phyloP scores from a whole-genome alignment of 37 sponge, comb jelly and placozoan genomes.

The Petrosia ficiformis region DNA sequence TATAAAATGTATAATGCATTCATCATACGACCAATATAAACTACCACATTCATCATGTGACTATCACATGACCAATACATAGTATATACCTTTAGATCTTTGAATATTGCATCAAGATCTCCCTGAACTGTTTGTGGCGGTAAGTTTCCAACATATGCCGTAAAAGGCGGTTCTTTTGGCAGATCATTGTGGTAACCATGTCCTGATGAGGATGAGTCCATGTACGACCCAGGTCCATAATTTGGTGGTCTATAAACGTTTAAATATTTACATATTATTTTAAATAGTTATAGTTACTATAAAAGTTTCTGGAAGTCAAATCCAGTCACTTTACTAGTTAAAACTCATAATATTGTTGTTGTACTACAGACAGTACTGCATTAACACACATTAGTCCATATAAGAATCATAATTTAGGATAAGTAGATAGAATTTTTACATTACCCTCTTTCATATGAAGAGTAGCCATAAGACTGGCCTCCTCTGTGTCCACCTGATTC shows the following conservation, averaged over 20 bases:
- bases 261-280: background rate
- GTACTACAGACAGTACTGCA: background rate
- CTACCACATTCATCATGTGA: background rate
- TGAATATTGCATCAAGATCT: constrained; percentile 88
- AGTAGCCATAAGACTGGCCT: background rate
- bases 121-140: constrained; percentile 92
- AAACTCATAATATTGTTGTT: too few relatives aligned
- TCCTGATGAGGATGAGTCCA: constrained; percentile 7
- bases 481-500: background rate
- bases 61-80: background rate
- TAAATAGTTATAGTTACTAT: background rate
- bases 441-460: constrained; percentile 7
- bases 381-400: background rate
- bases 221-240: background rate
- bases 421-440: background rate
- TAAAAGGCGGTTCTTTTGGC: constrained; percentile 90
- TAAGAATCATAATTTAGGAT: background rate
- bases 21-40: too few relatives aligned
- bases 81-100: constrained; percentile 42
- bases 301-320: background rate
- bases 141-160: constrained; percentile 90
- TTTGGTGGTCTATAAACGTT: too few relatives aligned
- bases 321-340: too few relatives aligned
- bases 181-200: constrained; percentile 35
- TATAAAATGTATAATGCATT: too few relatives aligned